These are phyloP conservation scores for Rhinopithecus roxellana DNA, from an alignment of 2,113 vertebrate species.

Conservation along the genomic window DNA sequence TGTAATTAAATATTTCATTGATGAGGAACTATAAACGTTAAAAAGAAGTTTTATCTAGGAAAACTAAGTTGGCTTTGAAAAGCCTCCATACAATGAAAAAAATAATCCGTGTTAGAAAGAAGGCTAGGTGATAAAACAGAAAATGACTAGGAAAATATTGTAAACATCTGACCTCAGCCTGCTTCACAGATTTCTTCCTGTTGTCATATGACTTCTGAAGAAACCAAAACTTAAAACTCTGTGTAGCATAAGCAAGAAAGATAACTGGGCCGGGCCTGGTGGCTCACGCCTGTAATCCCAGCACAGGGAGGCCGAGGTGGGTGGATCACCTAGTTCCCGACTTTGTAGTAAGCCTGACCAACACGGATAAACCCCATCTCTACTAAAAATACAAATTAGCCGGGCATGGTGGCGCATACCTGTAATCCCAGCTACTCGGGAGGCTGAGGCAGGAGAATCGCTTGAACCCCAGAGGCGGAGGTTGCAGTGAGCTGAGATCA, in stretches of 20 bases:
- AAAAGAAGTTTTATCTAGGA: neutral
- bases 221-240: neutral
- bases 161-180: neutral
- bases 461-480: too few relatives aligned
- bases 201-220: neutral
- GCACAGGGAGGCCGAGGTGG: too few relatives aligned
- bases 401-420: too few relatives aligned
- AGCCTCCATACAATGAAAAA: neutral
- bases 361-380: too few relatives aligned
- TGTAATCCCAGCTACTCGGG: too few relatives aligned
- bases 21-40: neutral
- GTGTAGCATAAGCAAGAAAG: neutral
- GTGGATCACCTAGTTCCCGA: too few relatives aligned
- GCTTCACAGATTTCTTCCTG: neutral
- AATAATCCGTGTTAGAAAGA: neutral
- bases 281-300: too few relatives aligned
- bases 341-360: too few relatives aligned
- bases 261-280: neutral
- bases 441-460: too few relatives aligned
- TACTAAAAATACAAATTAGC: too few relatives aligned
- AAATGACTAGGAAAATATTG: neutral
- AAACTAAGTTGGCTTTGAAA: neutral
- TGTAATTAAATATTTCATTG: neutral
- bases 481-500: too few relatives aligned
- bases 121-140: neutral